Conservation (phyloP, 2,797 vertebrate genomes). For the Serranus cabrilla region DNA sequence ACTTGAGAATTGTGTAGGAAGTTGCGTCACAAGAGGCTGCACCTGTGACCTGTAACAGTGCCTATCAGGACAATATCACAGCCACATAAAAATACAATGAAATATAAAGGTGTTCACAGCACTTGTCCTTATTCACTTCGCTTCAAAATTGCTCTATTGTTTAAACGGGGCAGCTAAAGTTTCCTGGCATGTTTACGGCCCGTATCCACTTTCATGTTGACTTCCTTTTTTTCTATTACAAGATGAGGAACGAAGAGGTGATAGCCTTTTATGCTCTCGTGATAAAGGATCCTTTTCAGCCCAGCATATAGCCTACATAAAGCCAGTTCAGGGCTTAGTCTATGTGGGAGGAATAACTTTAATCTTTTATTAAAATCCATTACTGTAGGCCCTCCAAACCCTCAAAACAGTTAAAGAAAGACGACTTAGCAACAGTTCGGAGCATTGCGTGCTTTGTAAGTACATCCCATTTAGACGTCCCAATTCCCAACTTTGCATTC, state of each 20-base stretch:
- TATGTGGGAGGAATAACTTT: slow-evolving; percentile 12
- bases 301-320: slow-evolving; percentile 55
- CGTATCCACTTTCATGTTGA: slow-evolving; percentile 79
- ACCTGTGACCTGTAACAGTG: slow-evolving; percentile 65
- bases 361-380: not conserved
- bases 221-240: slow-evolving; percentile 73
- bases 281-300: slow-evolving; percentile 74
- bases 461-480: slow-evolving; percentile 49
- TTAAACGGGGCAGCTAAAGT: slow-evolving; percentile 64
- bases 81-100: slow-evolving; percentile 58
- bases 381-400: not conserved
- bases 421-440: not conserved
- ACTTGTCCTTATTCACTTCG: slow-evolving; percentile 60
- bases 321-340: slow-evolving; percentile 30
- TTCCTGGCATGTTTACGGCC: slow-evolving; percentile 65
- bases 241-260: slow-evolving; percentile 44
- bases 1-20: slow-evolving; percentile 23
- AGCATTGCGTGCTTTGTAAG: slow-evolving; percentile 18
- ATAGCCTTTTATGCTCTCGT: slow-evolving; percentile 65
- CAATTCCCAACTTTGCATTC: slow-evolving; percentile 69
- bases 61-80: slow-evolving; percentile 50
- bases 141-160: slow-evolving; percentile 73
- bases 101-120: slow-evolving; percentile 71
- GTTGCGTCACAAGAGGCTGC: slow-evolving; percentile 47
- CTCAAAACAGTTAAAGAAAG: slow-evolving; percentile 1